phyloP scores from a whole-genome alignment of 2,113 vertebrate species.

The Chaenogobius annularis region DNA sequence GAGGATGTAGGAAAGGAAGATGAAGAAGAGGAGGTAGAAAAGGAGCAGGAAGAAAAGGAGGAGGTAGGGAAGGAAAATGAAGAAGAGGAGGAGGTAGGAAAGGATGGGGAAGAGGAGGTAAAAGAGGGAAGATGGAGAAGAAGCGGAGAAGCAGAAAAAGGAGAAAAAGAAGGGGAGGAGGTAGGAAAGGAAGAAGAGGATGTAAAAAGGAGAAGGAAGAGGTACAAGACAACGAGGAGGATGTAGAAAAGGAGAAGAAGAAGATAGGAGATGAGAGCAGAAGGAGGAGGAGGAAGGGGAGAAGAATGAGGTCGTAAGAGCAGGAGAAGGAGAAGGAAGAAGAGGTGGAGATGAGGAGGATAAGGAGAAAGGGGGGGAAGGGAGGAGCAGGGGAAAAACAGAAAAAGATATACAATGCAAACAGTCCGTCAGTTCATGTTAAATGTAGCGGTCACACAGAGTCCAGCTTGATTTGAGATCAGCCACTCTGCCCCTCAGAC shows the following conservation, averaged over 20 bases:
- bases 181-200: too few relatives aligned
- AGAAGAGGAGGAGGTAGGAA: too few relatives aligned
- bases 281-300: not conserved
- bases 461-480: conserved; percentile 21
- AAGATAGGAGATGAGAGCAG: not conserved
- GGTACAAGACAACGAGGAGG: too few relatives aligned
- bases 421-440: conserved; percentile 32
- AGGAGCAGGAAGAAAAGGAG: too few relatives aligned
- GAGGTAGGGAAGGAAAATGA: too few relatives aligned
- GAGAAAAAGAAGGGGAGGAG: too few relatives aligned
- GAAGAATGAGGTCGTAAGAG: not conserved
- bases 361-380: conserved; percentile 5
- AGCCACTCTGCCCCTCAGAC: conserved; percentile 48
- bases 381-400: conserved; percentile 2
- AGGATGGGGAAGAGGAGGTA: too few relatives aligned
- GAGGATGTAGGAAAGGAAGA: too few relatives aligned
- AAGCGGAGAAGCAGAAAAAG: too few relatives aligned
- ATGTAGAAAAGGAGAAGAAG: not conserved
- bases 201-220: too few relatives aligned
- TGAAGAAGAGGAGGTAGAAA: too few relatives aligned
- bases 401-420: conserved; percentile 19
- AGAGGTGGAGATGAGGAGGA: not conserved
- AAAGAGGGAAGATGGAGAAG: too few relatives aligned
- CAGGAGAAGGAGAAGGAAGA: conserved; percentile 9
- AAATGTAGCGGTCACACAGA: not conserved